Evolutionary conservation across 2,797 vertebrate genomes (phyloP).

Genomic region (Apogon hyalosoma): DNA sequence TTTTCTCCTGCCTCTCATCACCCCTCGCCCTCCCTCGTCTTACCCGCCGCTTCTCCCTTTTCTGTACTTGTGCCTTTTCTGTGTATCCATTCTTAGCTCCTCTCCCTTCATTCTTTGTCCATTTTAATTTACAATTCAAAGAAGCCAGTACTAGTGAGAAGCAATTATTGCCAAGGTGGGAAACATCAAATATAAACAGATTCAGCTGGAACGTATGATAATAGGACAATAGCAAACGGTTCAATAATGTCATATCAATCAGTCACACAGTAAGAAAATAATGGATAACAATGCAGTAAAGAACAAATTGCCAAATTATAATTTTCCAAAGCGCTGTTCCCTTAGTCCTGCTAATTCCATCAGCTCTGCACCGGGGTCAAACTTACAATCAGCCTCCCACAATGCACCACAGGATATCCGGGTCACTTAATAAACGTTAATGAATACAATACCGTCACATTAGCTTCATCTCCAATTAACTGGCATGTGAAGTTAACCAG

Average conservation of each 20-base stretch:
- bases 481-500: slow-evolving; percentile 1
- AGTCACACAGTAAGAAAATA: slow-evolving; percentile 3
- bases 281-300: slow-evolving; percentile 1
- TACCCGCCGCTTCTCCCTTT: neutral
- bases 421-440: slow-evolving; percentile 9
- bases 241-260: neutral
- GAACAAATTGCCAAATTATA: neutral
- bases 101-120: slow-evolving; percentile 16
- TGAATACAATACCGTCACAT: neutral
- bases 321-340: neutral
- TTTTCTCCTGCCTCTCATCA: slow-evolving; percentile 14
- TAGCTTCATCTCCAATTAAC: neutral
- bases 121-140: slow-evolving; percentile 43
- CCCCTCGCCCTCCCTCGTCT: neutral
- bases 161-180: slow-evolving; percentile 20
- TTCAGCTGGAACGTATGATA: slow-evolving; percentile 6
- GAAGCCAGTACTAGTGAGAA: slow-evolving; percentile 12
- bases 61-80: neutral
- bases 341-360: neutral
- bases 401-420: neutral
- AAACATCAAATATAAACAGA: slow-evolving; percentile 27
- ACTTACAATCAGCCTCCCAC: neutral
- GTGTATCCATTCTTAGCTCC: neutral
- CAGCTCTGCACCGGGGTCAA: neutral
- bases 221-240: slow-evolving; percentile 3